These are phyloP conservation scores for Galerucella pusilla DNA, from an alignment of 2,888 invertebrate species.

Conservation along the genomic window DNA sequence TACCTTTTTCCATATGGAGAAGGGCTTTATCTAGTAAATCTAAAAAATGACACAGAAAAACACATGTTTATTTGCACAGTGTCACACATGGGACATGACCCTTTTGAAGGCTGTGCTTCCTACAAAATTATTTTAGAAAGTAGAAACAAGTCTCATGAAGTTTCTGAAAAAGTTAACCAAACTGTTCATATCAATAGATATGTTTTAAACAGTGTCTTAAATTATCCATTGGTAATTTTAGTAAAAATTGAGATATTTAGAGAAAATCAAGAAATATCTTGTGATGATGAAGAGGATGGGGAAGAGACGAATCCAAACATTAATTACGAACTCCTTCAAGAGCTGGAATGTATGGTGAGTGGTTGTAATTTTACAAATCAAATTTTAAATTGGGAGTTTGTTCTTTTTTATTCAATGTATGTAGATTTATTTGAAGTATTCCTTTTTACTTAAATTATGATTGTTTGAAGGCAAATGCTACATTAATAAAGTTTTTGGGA, in stretches of 20 bases:
- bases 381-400: not conserved
- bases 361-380: not conserved
- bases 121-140: constrained; percentile 46
- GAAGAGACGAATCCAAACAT: constrained; percentile 24
- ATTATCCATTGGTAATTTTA: constrained; percentile 50
- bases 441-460: too few species aligned
- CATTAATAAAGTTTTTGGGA: too few species aligned
- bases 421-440: too few species aligned
- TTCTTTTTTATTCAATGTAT: too few species aligned
- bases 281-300: constrained; percentile 30
- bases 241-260: constrained; percentile 46
- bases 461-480: too few species aligned
- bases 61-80: constrained; percentile 53
- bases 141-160: constrained; percentile 39
- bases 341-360: constrained; percentile 54
- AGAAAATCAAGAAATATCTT: constrained; percentile 18
- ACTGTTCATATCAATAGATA: constrained; percentile 46
- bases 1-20: constrained; percentile 54
- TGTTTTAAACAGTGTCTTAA: constrained; percentile 39
- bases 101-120: constrained; percentile 31
- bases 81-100: constrained; percentile 47
- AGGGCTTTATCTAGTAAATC: constrained; percentile 54
- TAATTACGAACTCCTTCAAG: constrained; percentile 42
- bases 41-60: constrained; percentile 47
- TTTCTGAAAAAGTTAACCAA: constrained; percentile 39